Evolutionary conservation across 2,888 invertebrate genomes (phyloP), one percentile per base, ranked within the genome.

Genomic region (Phalera bucephala): DNA sequence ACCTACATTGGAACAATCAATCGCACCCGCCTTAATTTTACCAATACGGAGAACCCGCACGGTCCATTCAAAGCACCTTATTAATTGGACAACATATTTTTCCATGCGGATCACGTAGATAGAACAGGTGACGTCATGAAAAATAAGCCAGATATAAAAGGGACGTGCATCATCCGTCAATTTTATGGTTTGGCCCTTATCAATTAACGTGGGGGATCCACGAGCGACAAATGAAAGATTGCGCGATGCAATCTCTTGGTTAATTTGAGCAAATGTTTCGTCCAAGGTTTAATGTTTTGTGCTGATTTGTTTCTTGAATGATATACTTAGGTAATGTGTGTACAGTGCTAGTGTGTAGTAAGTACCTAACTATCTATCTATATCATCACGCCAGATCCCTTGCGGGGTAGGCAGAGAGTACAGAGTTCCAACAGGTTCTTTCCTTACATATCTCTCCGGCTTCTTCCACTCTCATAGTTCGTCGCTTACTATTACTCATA

Each of bases 11-110:
- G 62, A 68, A 72, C 77, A 76, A 80, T 80, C 78, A 73, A 80
- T 80, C 69, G 64, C 48, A 52, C 53, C 63, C 52, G 60, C 70
- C 71, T 72, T 77, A 72, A 76, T 80, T 79, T 78, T 75, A 64
- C 75, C 78, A 79, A 80, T 81, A 77, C 74, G 72, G 66, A 59
- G 52, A 44, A 46, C 59, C 67, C 61, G 55, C 61, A 66, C 68
- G 74, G 80, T 78, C 80, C 80, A 74, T 80, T 73, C 70, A 72
- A 77, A 80, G 76, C 77, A 64, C 66, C 72, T 80, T 79, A 84
- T 83, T 83, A 82, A 83, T 82, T 76, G 80, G 66, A 62, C 63
- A 69, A 69, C 73, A 80, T 80, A 80, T 80, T 77, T 82, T 70
- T 61, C 52, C 47, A 80, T 67, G 64, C 72, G 61, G 64, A 71